Base-by-base conservation (phyloP, 2,797 vertebrate genomes). In the Crocodylus rhombifer region DNA sequence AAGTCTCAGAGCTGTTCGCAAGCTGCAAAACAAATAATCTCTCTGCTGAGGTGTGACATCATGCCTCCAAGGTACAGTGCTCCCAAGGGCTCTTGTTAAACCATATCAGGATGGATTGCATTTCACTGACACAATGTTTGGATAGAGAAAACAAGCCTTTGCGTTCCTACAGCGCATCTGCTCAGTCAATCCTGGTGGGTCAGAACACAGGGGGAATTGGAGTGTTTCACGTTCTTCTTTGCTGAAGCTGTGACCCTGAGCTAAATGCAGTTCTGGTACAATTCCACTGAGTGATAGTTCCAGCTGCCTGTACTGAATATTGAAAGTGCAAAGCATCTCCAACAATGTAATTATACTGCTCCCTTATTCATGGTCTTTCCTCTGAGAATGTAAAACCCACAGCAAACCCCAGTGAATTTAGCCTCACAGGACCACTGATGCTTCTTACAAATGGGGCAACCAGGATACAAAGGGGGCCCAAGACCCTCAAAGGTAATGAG, bases 21-120 rank as follows among this genome's bases (percentile, higher is more conserved):
- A 86, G 81, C 81, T 89, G 90, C 90, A 88, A 79, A 96, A 95
- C 90, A 96, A 95, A 88, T 81, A 92, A 91, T 80, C 77, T 94
- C 84, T 86, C 80, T 89, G 79, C 77, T 88, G 88, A 74, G 2
- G 7, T 80, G 88, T 88, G 91, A 65, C 90, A 84, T 92, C 88
- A 36, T 89, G 90, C 79, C 94, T 81, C 93, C 65, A 20, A 91
- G 93, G 96, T 74, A 30, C 69, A 42, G 81, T 33, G 62, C 25
- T 92, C 92, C 91, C 96, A 84, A 76, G 91, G 77, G 92, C 89
- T 69, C 87, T 94, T 2, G 1, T 88, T 95, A 97, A 91, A 55
- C 60, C 80, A 74, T 36, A 33, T 69, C 77, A 65, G 64, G 62
- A 84, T 30, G 23, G 60, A 86, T 62, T 61, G 86, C 62, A 69